Conservation (phyloP, 2,113 vertebrate species). For the human region DNA sequence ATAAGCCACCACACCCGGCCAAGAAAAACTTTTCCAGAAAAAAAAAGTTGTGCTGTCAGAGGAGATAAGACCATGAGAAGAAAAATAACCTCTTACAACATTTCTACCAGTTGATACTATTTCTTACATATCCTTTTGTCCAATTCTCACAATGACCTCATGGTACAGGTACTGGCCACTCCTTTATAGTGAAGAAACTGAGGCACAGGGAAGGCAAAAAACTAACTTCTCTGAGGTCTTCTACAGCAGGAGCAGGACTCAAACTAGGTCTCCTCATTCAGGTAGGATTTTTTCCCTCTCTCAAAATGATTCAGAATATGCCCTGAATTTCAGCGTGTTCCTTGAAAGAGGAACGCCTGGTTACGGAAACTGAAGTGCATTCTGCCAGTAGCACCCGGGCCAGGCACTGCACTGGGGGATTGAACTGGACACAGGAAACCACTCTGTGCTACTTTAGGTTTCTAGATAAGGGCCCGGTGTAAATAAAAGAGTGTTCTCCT, state of each 20-base stretch:
- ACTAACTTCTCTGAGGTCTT: background rate
- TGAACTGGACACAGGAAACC: background rate
- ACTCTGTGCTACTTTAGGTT: no score
- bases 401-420: accelerated
- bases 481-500: background rate
- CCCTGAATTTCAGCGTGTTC: background rate
- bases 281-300: background rate
- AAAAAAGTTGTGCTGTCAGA: background rate
- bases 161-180: no score
- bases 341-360: accelerated
- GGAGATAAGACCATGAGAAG: background rate
- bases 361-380: background rate
- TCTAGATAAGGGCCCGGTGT: background rate
- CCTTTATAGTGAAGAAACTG: background rate
- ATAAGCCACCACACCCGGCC: no score
- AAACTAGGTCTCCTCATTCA: no score
- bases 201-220: background rate
- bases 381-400: background rate
- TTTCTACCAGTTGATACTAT: no score
- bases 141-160: background rate
- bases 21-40: background rate
- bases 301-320: background rate
- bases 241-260: background rate
- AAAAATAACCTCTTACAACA: background rate
- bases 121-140: background rate